Evolutionary conservation across 2,113 vertebrate genomes (phyloP).

Genomic region (Scolopax mira): DNA sequence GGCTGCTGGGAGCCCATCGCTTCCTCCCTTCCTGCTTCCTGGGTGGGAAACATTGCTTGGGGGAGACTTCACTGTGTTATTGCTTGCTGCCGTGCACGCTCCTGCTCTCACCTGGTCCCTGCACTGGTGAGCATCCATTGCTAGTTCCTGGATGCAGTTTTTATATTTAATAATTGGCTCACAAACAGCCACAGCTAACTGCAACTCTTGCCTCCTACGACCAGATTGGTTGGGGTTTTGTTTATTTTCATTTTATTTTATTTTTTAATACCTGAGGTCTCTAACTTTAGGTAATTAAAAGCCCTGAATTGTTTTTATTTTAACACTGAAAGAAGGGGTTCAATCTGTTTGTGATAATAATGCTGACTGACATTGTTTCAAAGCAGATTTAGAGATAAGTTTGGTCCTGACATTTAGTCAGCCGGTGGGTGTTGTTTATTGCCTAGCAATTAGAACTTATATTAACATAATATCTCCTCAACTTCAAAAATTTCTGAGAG

Average conservation of each 20-base stretch:
- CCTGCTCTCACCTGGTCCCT: neutral
- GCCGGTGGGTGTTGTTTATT: constrained; percentile 73
- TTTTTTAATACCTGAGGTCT: neutral
- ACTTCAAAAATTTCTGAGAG: constrained; percentile 47
- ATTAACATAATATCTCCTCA: constrained; percentile 72
- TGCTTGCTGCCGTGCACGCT: accelerated
- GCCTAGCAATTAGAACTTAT: constrained; percentile 72
- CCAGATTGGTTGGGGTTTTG: neutral
- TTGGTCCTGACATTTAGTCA: constrained; percentile 72
- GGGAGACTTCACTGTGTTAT: accelerated
- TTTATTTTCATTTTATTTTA: neutral
- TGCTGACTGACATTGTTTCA: constrained; percentile 63
- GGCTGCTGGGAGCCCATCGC: accelerated
- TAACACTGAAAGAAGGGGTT: neutral
- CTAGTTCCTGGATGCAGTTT: accelerated
- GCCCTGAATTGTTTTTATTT: neutral
- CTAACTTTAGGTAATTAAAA: neutral
- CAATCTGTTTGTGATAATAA: constrained; percentile 40
- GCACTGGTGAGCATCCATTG: accelerated
- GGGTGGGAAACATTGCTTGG: accelerated
- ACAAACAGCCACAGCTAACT: neutral
- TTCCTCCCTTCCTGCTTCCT: neutral
- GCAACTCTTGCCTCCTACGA: neutral
- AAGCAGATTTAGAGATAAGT: constrained; percentile 61
- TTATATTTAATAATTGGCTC: neutral